Evolutionary conservation across 2,888 invertebrate species (phyloP), one percentile per base, ranked within the genome.

Genomic region (Aromia moschata): DNA sequence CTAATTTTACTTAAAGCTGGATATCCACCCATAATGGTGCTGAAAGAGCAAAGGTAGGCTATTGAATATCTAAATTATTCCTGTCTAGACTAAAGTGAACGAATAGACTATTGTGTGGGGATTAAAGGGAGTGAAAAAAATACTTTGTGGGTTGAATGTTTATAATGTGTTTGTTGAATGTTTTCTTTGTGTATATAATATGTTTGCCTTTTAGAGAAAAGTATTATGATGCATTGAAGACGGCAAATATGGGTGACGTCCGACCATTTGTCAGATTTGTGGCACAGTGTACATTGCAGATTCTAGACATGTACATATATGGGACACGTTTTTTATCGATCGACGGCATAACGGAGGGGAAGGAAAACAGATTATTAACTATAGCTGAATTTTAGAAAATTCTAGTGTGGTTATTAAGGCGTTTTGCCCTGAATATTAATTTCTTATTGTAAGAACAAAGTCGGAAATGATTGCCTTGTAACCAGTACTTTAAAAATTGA

Each of bases 261-360:
- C 84, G 97, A 43, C 98, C 98, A 0, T 98, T 98, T 82, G 91
- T 98, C 1, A 87, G 98, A 65, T 98, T 98, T 79, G 95, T 98
- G 71, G 96, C 96, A 0, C 91, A 93, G 71, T 93, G 93, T 75
- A 94, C 96, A 25, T 65, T 75, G 44, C 76, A 75, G 64, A 76
- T 76, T 54, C 66, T 74, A 51, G 74, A 76, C 54, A 77, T 76
- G 76, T 77, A 77, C 46, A 70, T 76, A 41, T 71, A 74, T 58
- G 74, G 75, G 15, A 73, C 74, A 14, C 60, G 68, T 60, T 68
- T 67, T 41, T 65, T 73, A 49, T 72, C 74, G 14, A 63, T 73
- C 56, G 70, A 69, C 56, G 70, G 70, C 33, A 40, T 51, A 49
- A 38, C 52, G 11, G 57, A 66, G 33, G 60, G 33, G 60, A 68